Evolutionary conservation across 1,140 invertebrate species (phyloP).

Genomic region (Zaprionus vittiger): DNA sequence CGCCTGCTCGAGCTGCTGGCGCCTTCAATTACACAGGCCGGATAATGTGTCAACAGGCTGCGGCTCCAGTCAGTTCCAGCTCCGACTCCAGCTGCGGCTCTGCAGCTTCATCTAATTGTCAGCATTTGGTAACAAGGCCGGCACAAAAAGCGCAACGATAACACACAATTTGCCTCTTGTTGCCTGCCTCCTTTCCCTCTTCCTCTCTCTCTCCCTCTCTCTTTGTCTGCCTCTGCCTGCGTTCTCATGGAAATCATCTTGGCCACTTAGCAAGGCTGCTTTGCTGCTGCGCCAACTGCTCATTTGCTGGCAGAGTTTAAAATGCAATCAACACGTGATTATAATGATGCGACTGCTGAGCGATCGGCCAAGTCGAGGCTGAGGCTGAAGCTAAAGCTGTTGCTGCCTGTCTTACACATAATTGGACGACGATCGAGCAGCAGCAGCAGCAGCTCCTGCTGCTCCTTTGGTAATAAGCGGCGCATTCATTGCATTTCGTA

Average conservation of each 20-base stretch:
- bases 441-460: slow-evolving; percentile 7
- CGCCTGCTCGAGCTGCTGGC: slow-evolving; percentile 18
- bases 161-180: slow-evolving; percentile 39
- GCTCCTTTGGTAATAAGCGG: slow-evolving; percentile 56
- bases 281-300: slow-evolving; percentile 26
- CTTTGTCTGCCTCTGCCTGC: not conserved
- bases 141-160: slow-evolving; percentile 31
- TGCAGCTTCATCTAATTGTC: slow-evolving; percentile 40
- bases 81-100: slow-evolving; percentile 2
- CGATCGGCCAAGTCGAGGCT: slow-evolving; percentile 8
- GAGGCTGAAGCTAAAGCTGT: slow-evolving; percentile 26
- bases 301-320: slow-evolving; percentile 69
- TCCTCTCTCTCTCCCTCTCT: not conserved
- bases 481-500: slow-evolving; percentile 75
- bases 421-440: slow-evolving; percentile 46
- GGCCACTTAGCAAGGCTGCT: slow-evolving; percentile 1
- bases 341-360: slow-evolving; percentile 71
- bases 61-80: not conserved
- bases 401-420: slow-evolving; percentile 78
- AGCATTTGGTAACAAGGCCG: slow-evolving; percentile 50
- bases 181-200: slow-evolving; percentile 18
- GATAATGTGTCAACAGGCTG: slow-evolving; percentile 53
- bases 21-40: slow-evolving; percentile 41
- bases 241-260: slow-evolving; percentile 7
- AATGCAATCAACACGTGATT: slow-evolving; percentile 83